Conservation (phyloP, 2,888 invertebrate genomes). For the Thalpophila matura region DNA sequence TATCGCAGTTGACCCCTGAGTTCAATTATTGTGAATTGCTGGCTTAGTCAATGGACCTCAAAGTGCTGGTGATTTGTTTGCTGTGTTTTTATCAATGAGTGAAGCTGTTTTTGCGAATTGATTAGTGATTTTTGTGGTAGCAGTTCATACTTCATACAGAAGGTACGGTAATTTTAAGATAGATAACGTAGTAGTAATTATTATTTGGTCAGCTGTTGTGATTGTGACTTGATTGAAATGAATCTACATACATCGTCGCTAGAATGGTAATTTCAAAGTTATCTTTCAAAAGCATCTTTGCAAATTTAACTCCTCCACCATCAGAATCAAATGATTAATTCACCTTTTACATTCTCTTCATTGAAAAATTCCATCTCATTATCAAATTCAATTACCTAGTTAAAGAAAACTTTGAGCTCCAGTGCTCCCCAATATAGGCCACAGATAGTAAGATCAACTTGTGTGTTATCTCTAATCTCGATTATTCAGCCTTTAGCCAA, state of each 20-base stretch:
- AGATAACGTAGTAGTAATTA: background rate
- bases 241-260: no score
- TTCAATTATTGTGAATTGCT: slow-evolving; percentile 73
- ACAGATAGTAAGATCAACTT: slow-evolving; percentile 69
- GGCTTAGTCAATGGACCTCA: slow-evolving; percentile 58
- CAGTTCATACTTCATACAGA: no score
- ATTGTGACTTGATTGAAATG: no score
- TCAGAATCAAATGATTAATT: no score
- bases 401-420: slow-evolving; percentile 47
- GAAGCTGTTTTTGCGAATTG: background rate
- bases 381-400: background rate
- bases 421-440: slow-evolving; percentile 64
- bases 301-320: background rate
- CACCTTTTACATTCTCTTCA: background rate
- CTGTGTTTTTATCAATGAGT: slow-evolving; percentile 3
- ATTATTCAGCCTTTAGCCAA: slow-evolving; percentile 63
- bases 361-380: background rate
- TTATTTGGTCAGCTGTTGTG: no score
- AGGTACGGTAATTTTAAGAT: no score
- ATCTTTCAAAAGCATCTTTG: no score
- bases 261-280: no score
- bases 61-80: slow-evolving; percentile 50
- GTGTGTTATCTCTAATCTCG: slow-evolving; percentile 65
- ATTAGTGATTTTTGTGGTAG: background rate
- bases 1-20: slow-evolving; percentile 73